Evolutionary conservation across 92 coral and sea anemone species (phyloP).

Genomic region (Porites rus): DNA sequence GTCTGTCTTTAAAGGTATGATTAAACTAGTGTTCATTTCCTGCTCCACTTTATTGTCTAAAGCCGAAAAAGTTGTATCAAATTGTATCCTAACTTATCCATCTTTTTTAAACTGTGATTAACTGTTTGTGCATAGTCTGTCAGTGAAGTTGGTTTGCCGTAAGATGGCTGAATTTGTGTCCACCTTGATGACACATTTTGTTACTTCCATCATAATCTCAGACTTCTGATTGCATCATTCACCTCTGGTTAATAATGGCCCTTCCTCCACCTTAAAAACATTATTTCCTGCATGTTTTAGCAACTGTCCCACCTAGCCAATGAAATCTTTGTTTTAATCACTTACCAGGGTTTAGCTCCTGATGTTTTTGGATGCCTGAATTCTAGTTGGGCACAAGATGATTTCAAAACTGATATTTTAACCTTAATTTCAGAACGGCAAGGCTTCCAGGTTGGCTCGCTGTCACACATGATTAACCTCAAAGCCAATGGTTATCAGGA

Average conservation of each 20-base stretch:
- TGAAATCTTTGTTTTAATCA: too few relatives aligned
- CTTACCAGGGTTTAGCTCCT: too few relatives aligned
- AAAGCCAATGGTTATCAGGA: constrained; percentile 94
- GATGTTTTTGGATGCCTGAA: too few relatives aligned
- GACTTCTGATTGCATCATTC: not conserved
- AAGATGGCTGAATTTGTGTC: not conserved
- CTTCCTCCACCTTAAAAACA: not conserved
- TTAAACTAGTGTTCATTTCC: not conserved
- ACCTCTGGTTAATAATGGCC: not conserved
- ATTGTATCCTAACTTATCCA: too few relatives aligned
- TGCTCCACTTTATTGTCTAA: not conserved
- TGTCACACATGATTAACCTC: constrained; percentile 95
- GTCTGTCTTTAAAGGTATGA: constrained; percentile 94
- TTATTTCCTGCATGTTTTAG: not conserved
- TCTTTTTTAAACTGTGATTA: not conserved
- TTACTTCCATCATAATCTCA: not conserved
- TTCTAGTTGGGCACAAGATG: not conserved
- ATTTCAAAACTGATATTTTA: not conserved
- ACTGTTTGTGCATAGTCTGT: too few relatives aligned
- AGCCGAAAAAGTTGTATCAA: not conserved
- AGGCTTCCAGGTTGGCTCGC: constrained; percentile 93
- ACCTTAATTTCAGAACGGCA: constrained; percentile 80
- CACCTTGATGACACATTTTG: not conserved
- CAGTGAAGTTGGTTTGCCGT: too few relatives aligned
- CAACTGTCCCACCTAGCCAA: not conserved